A percentile compares a stretch with the other conserved stretches of the same genome.
Conservation (phyloP, 2,888 invertebrate genomes). For the Formica aserva region DNA sequence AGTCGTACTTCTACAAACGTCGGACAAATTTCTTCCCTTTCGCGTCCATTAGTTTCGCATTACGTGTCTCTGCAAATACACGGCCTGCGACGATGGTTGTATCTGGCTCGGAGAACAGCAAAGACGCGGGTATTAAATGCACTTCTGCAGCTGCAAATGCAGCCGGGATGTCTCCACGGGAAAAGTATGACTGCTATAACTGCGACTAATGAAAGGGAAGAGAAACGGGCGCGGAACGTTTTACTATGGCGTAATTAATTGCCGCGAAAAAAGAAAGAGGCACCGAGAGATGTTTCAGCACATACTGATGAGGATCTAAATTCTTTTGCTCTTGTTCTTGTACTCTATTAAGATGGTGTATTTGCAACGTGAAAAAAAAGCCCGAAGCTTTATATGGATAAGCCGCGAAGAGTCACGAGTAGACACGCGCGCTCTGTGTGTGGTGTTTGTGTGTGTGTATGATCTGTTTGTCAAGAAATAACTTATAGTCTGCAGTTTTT, state of each 20-base stretch:
- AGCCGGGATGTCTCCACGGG: neutral
- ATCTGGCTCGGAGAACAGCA: neutral
- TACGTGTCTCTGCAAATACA: constrained; percentile 37
- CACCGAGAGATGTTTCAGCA: constrained; percentile 15
- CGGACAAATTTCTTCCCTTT: constrained; percentile 43
- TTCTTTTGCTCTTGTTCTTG: constrained; percentile 1
- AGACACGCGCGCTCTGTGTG: constrained; percentile 25
- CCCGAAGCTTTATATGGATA: constrained; percentile 44
- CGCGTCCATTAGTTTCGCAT: constrained; percentile 46
- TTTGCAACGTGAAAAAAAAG: constrained; percentile 9
- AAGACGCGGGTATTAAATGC: constrained; percentile 24
- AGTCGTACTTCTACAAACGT: constrained; percentile 14
- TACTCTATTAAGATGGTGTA: constrained; percentile 39
- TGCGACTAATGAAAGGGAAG: neutral
- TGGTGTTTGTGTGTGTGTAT: no score
- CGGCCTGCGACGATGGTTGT: neutral
- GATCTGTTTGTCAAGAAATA: constrained; percentile 47
- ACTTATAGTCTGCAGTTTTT: constrained; percentile 46
- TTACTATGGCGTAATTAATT: constrained; percentile 50
- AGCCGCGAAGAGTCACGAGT: constrained; percentile 31
- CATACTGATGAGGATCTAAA: constrained; percentile 20
- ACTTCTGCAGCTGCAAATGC: neutral
- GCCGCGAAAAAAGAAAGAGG: constrained; percentile 11
- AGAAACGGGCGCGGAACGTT: constrained; percentile 29
- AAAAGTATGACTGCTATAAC: constrained; percentile 23